Evolutionary conservation across 2,888 invertebrate genomes (phyloP), one percentile per base, ranked within the genome.

Genomic region (Willowsia nigromaculata): DNA sequence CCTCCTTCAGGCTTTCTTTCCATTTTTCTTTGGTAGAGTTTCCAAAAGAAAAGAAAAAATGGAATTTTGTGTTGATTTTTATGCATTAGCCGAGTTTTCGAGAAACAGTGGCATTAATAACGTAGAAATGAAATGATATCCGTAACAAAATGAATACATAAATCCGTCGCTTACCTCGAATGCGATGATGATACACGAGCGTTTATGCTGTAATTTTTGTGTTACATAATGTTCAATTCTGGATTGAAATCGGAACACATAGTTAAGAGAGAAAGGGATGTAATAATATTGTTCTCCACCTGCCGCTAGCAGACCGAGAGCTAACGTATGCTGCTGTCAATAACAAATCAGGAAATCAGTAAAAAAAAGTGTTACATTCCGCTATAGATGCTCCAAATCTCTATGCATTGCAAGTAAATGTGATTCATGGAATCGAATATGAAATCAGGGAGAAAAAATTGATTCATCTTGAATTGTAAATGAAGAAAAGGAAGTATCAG

Each of bases 321-420:
- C 27, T 9, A 71, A 25, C 30, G 50, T 25, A 7, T 78, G 30
- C 37, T 53, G 4, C 33, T 78, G 76, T 78, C 84, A 74, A 71
- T 50, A 59, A 56, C 74, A 71, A 74, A 85, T 53, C 84, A 85
- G 59, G 56, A 71, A 74, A 85, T 53, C 84, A 85, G 59, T 25
- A 59, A 50, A 50, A 13, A 82, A 82, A 71, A 50, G 33, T 53
- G 25, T n/a, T 53, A 78, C 50, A 30, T 7, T 15, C 71, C 22
- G 1, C 25, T 33, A 43, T 30, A n/a, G 53, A 18, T 78, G 53
- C 18, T 15, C 33, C 9, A 15, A 53, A 78, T 78, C 50, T 37
- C 11, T 30, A 33, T 53, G 50, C 76, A 25, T 78, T 50, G 76
- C 43, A 22, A 78, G 53, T 78, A 78, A 78, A 78, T 78, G 33